Base-by-base conservation (phyloP, 1,140 invertebrate genomes). In the Penaeus chinensis region DNA sequence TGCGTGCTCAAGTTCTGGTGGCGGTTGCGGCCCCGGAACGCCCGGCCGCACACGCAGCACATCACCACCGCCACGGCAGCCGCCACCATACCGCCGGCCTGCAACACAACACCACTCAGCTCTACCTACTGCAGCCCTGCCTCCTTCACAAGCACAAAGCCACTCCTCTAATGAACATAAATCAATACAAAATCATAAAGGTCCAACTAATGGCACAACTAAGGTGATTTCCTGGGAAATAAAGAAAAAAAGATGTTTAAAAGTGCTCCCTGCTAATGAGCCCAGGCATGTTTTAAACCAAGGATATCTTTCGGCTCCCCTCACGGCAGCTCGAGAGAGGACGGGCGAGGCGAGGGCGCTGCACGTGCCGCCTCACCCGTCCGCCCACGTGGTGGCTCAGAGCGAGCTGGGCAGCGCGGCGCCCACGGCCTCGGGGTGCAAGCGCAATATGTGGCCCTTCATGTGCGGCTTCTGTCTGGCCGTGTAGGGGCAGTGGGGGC, bases 401-500 rank as follows among this genome's bases (percentile, higher is more conserved):
- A 47, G 47, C 47, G 54, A 62, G 47, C 18, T 62, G 60, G 42
- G 54, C 18, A 54, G 60, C 22, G 42, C 42, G 27, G 27, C 61
- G 54, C 27, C 13, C 32, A 83, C 32, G 27, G 87, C 71, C 62
- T 84, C 82, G 13, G 83, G 83, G 76, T 89, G 88, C 79, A 85
- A 82, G 18, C 88, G 78, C 16, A 81, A 65, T 20, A 90, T 84
- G 42, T 89, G 89, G 62, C 89, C 90, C 65, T 90, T 85, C 66
- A 91, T 90, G 86, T 90, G 90, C 60, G 91, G 91, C 37, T 86
- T 89, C 74, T 90, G 90, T 69, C 88, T 89, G 65, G 89, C 89
- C 11, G 76, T 87, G 77, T 90, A 90, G n/a, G 89, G 83, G 84
- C 94, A 94, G 78, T 93, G 91, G 84, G 92, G 92, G 88, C 94